Evolutionary conservation across 2,888 invertebrate genomes (phyloP).

Genomic region (Ennomos erosarius): DNA sequence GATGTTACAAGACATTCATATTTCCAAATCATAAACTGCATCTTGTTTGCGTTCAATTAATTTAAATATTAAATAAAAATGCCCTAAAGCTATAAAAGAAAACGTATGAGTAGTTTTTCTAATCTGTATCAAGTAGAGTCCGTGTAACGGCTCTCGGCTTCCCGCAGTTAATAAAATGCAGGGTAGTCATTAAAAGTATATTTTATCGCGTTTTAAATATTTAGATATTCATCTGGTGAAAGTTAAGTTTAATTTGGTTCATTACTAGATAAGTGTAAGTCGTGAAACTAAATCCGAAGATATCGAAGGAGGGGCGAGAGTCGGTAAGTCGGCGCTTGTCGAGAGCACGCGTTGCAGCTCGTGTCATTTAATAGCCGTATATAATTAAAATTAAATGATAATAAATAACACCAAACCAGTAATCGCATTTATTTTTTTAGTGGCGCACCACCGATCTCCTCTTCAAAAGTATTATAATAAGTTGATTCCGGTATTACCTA

Average conservation of each 20-base stretch:
- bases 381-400: slow-evolving; percentile 42
- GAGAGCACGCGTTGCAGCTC: slow-evolving; percentile 37
- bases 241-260: slow-evolving; percentile 76
- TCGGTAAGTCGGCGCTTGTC: slow-evolving; percentile 38
- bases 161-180: slow-evolving; percentile 74
- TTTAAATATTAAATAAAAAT: slow-evolving; percentile 75
- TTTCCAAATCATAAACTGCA: slow-evolving; percentile 63
- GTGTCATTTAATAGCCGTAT: slow-evolving; percentile 40
- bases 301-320: neutral
- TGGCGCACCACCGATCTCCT: too few species aligned
- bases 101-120: slow-evolving; percentile 73
- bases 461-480: too few species aligned
- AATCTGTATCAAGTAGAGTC: slow-evolving; percentile 70
- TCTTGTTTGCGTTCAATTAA: slow-evolving; percentile 80
- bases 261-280: slow-evolving; percentile 57
- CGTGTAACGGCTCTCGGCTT: slow-evolving; percentile 53
- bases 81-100: slow-evolving; percentile 67
- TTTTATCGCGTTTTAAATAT: slow-evolving; percentile 83
- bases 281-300: slow-evolving; percentile 69
- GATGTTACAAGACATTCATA: slow-evolving; percentile 60
- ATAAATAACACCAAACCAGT: slow-evolving; percentile 37
- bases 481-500: too few species aligned
- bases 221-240: slow-evolving; percentile 82
- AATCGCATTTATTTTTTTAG: slow-evolving; percentile 14
- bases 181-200: slow-evolving; percentile 80